Percentiles rank a stretch among this genome's conserved stretches.
Conservation (phyloP, 2,888 invertebrate species). For the Deilephila elpenor region DNA sequence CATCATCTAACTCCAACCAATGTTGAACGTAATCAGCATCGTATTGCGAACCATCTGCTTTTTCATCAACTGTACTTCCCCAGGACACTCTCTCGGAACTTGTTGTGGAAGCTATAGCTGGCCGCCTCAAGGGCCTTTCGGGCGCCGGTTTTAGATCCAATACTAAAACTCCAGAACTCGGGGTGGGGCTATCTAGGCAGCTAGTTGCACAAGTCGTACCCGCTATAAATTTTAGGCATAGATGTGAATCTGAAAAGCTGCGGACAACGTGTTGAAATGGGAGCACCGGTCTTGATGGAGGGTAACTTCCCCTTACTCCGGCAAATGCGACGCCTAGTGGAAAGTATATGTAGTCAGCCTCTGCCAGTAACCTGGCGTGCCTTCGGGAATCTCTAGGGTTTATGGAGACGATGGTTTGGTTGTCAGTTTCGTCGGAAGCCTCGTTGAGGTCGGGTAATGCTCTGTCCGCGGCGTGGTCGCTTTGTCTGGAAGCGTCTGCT, state of each 20-base stretch:
- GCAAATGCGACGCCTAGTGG: conserved; percentile 87
- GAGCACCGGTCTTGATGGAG: conserved; percentile 87
- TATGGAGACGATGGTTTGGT: conserved; percentile 82
- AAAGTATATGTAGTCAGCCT: conserved; percentile 88
- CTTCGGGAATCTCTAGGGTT: conserved; percentile 78
- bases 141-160: conserved; percentile 84
- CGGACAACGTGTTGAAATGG: conserved; percentile 90
- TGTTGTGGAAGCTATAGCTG: conserved; percentile 82
- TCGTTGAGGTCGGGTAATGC: conserved; percentile 90
- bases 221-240: conserved; percentile 88
- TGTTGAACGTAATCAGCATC: conserved; percentile 91
- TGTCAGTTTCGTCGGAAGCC: conserved; percentile 89
- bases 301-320: conserved; percentile 89
- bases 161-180: conserved; percentile 86
- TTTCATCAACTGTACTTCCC: conserved; percentile 85
- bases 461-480: conserved; percentile 82
- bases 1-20: conserved; percentile 90
- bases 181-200: conserved; percentile 84
- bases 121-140: conserved; percentile 85
- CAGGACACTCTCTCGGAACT: conserved; percentile 83
- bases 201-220: conserved; percentile 83
- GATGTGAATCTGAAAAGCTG: conserved; percentile 90
- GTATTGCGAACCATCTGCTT: conserved; percentile 85
- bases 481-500: conserved; percentile 87
- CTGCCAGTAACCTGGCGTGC: conserved; percentile 85